Conservation (phyloP, 2,797 vertebrate genomes). For the Pterois miles region DNA sequence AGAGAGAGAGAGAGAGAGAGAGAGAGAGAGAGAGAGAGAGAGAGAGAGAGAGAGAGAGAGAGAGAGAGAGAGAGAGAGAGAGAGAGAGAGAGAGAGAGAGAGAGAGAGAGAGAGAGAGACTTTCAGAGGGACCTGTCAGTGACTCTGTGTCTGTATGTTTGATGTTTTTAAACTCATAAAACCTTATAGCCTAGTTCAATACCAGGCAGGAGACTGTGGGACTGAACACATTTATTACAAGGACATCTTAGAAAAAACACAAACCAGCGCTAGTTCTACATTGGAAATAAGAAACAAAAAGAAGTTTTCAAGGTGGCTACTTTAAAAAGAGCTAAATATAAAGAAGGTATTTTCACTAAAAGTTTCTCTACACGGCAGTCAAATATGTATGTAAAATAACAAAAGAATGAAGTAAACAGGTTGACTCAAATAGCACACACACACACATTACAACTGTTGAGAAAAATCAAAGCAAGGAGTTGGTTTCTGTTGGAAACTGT, state of each 20-base stretch:
- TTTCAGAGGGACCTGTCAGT: slow-evolving; percentile 28
- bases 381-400: slow-evolving; percentile 19
- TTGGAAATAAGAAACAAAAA: slow-evolving; percentile 4
- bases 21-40: too few relatives aligned
- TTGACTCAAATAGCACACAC: slow-evolving; percentile 18
- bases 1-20: too few relatives aligned
- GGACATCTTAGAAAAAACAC: slow-evolving; percentile 39
- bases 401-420: slow-evolving; percentile 13
- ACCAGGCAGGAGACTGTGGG: slow-evolving; percentile 23
- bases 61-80: too few relatives aligned
- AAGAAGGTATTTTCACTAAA: slow-evolving; percentile 14
- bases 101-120: too few relatives aligned
- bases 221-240: slow-evolving; percentile 70
- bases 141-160: slow-evolving; percentile 20
- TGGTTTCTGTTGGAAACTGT: slow-evolving; percentile 13
- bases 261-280: slow-evolving; percentile 26
- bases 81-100: too few relatives aligned
- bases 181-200: slow-evolving; percentile 1
- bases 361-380: slow-evolving; percentile 6
- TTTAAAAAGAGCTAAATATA: slow-evolving; percentile 14
- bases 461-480: slow-evolving; percentile 8
- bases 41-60: too few relatives aligned
- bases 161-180: slow-evolving; percentile 45
- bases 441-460: slow-evolving; percentile 17
- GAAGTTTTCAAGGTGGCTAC: slow-evolving; percentile 7